phyloP scores from a whole-genome alignment of 2,113 vertebrate genomes.

The Euleptes europaea region DNA sequence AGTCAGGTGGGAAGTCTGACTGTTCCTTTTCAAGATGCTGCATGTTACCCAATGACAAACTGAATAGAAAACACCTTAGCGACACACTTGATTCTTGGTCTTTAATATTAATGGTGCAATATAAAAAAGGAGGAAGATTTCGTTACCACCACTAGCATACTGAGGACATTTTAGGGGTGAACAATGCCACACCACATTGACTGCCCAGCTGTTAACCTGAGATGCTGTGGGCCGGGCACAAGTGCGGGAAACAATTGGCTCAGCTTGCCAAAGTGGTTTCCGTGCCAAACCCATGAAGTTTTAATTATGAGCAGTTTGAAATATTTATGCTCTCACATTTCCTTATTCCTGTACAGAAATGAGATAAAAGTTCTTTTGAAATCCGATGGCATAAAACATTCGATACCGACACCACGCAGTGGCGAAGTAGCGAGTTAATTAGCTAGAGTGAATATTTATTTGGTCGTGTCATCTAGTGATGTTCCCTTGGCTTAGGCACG shows the following conservation, averaged over 20 bases:
- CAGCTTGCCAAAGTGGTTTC: slow-evolving; percentile 47
- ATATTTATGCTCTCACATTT: slow-evolving; percentile 70
- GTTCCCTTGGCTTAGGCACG: slow-evolving; percentile 12
- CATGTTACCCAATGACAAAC: neutral
- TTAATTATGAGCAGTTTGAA: slow-evolving; percentile 75
- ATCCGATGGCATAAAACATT: slow-evolving; percentile 70
- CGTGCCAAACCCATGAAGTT: slow-evolving; percentile 72
- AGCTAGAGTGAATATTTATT: slow-evolving; percentile 64
- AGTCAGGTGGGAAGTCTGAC: neutral
- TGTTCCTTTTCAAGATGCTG: neutral
- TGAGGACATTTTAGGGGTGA: slow-evolving; percentile 32
- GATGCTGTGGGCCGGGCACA: slow-evolving; percentile 7
- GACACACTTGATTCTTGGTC: slow-evolving; percentile 12
- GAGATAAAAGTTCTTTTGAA: slow-evolving; percentile 76
- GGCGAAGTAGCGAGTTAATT: slow-evolving; percentile 65
- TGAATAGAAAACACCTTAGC: neutral
- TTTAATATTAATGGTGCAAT: slow-evolving; percentile 48
- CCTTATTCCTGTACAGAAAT: slow-evolving; percentile 61
- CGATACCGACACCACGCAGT: slow-evolving; percentile 58
- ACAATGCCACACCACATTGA: slow-evolving; percentile 15
- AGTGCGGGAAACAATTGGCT: slow-evolving; percentile 56
- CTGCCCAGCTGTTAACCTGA: slow-evolving; percentile 59
- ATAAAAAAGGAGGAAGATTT: neutral
- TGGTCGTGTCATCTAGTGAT: slow-evolving; percentile 47
- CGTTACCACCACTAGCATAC: slow-evolving; percentile 17